phyloP scores from a whole-genome alignment of 37 sponge, comb jelly and placozoan genomes.

The Halichondria panicea region DNA sequence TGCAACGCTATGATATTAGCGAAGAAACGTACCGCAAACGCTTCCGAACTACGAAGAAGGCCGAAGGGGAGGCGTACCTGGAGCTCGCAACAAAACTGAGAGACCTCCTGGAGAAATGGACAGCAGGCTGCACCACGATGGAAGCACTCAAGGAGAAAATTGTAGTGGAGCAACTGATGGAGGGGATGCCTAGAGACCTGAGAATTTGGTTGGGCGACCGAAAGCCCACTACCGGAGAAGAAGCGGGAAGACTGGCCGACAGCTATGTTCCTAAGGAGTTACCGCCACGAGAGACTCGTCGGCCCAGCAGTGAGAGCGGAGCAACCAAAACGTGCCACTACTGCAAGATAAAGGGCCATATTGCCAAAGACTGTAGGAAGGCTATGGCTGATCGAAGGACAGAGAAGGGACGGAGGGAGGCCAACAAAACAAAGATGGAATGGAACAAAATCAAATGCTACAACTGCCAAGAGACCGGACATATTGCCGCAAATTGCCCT shows the following conservation, averaged over 20 bases:
- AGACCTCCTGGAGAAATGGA: slow-evolving; percentile 33
- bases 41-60: slow-evolving; percentile 12
- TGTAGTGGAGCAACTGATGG: slow-evolving; percentile 18
- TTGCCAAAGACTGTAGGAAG: no score
- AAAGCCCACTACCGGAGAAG: slow-evolving; percentile 17
- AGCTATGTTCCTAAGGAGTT: not conserved
- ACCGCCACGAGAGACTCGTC: no score
- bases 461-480: no score
- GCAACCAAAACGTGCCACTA: no score
- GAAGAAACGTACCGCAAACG: slow-evolving; percentile 38
- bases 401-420: no score
- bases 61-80: slow-evolving; percentile 27
- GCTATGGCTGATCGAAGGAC: no score
- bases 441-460: no score
- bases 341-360: no score
- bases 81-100: slow-evolving; percentile 24
- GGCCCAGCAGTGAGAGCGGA: no score
- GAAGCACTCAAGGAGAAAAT: slow-evolving; percentile 17
- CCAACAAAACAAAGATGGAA: no score
- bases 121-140: not conserved
- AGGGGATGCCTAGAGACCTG: slow-evolving; percentile 14
- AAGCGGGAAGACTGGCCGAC: slow-evolving; percentile 25
- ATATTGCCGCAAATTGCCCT: no score
- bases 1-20: no score
- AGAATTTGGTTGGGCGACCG: slow-evolving; percentile 33